Evolutionary conservation across 2,113 vertebrate genomes (phyloP), one percentile per base, ranked within the genome.

Genomic region (Hemichromis elongatus): DNA sequence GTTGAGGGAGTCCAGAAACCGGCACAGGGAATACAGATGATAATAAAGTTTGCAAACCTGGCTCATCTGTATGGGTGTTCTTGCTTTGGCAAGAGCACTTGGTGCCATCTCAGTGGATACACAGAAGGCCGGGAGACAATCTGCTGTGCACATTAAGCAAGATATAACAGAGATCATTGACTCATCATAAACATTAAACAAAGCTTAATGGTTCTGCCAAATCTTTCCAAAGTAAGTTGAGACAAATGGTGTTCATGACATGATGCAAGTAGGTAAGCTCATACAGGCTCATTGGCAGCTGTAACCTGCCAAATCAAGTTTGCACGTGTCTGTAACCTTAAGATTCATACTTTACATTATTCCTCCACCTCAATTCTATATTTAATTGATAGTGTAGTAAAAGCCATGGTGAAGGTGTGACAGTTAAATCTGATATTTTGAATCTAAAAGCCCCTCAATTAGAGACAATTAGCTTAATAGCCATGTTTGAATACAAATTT

Each of bases 1-100:
- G 79, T 86, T 92, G 92, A 95, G 63, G 63, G 50, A 94, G 77
- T 92, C 92, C 93, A 94, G 93, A 94, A 83, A 91, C 81, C 16
- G 35, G 70, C 16, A 7, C 8, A 21, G 52, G 70, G 84, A 88
- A 90, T 77, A 84, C 83, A 85, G 66, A 89, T 81, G 83, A 94
- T 93, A 92, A 88, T 55, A 88, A 83, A 52, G 59, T 55, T 53
- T 83, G 55, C 82, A 84, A 83, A 77, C 81, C 87, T 61, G 81
- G 80, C 52, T 90, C 55, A 3, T 90, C 56, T 83, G 45, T 1
- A 35, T 57, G 55, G 45, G 54, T 70, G 78, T 77, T 83, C 79
- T 82, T 21, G 26, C 61, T 82, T 78, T 90, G 85, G 91, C 79
- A 88, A 79, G 9, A 77, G 54, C 33, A 47, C 52, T 11, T 3